Conservation (phyloP, 2,888 invertebrate genomes). For the Atethmia centrago region DNA sequence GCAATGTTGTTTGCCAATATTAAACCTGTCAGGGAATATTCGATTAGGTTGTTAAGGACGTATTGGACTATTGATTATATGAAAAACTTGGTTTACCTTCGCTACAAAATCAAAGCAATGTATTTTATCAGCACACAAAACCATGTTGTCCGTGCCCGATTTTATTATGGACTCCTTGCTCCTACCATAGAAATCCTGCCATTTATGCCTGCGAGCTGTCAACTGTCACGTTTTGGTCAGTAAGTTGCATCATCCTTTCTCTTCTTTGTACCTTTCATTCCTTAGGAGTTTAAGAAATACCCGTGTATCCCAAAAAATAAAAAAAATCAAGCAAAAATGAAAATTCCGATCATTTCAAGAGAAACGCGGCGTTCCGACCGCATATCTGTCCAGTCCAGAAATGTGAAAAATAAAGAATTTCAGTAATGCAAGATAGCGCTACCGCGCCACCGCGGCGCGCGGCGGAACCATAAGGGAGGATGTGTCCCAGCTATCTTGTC, state of each 20-base stretch:
- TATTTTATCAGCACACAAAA: neutral
- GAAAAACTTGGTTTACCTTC: neutral
- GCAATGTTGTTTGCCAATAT: slow-evolving; percentile 9
- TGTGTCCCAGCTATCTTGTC: slow-evolving; percentile 86
- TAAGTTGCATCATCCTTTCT: too few relatives aligned
- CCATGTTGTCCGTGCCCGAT: neutral
- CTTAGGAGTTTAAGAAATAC: neutral
- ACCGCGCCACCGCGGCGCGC: slow-evolving; percentile 72
- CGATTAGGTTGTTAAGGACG: neutral
- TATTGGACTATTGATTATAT: neutral
- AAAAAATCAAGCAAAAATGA: slow-evolving; percentile 11
- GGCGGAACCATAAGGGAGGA: slow-evolving; percentile 80
- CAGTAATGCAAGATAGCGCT: slow-evolving; percentile 79
- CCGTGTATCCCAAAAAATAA: neutral
- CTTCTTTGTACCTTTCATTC: neutral
- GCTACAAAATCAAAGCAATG: neutral
- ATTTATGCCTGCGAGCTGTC: neutral
- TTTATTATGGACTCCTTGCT: neutral
- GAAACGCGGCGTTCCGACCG: slow-evolving; percentile 64
- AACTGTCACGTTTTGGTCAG: neutral
- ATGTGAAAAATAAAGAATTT: slow-evolving; percentile 83
- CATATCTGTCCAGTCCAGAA: slow-evolving; percentile 68
- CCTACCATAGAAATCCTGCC: neutral
- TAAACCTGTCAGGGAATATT: neutral
- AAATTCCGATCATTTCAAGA: slow-evolving; percentile 34